Percentiles rank a stretch among this genome's conserved stretches.
Evolutionary conservation across 2,797 vertebrate genomes (phyloP).

Genomic region (Cyclopterus lumpus): DNA sequence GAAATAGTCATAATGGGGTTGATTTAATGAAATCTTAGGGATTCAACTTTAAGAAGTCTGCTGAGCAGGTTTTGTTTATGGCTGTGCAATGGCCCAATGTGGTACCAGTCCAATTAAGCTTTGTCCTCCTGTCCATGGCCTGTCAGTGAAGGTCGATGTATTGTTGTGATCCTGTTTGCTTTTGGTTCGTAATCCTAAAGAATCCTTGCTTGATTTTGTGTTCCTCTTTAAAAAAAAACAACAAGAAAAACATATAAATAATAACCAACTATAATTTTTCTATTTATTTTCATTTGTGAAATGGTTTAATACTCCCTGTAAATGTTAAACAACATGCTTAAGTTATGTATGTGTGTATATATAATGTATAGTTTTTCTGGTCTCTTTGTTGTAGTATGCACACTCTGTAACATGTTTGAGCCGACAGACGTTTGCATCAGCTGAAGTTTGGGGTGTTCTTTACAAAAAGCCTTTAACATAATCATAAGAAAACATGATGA

Average conservation of each 20-base stretch:
- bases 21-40: slow-evolving; percentile 31
- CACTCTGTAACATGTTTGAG: slow-evolving; percentile 73
- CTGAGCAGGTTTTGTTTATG: slow-evolving; percentile 44
- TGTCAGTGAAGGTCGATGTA: slow-evolving; percentile 69
- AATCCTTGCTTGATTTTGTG: slow-evolving; percentile 81
- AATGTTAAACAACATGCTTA: slow-evolving; percentile 77
- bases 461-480: slow-evolving; percentile 80
- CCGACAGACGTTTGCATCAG: slow-evolving; percentile 62
- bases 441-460: slow-evolving; percentile 74
- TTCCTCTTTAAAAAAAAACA: slow-evolving; percentile 60
- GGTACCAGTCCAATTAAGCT: slow-evolving; percentile 81
- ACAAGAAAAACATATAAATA: slow-evolving; percentile 46
- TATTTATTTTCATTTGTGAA: slow-evolving; percentile 85
- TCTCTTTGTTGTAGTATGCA: slow-evolving; percentile 80
- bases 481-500: slow-evolving; percentile 54
- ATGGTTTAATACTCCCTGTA: slow-evolving; percentile 77
- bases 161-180: slow-evolving; percentile 75
- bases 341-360: slow-evolving; percentile 83
- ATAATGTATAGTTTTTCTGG: slow-evolving; percentile 78
- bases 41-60: slow-evolving; percentile 37
- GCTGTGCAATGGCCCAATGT: slow-evolving; percentile 52
- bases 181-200: slow-evolving; percentile 69
- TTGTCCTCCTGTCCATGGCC: slow-evolving; percentile 62
- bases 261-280: slow-evolving; percentile 71
- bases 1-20: not conserved